phyloP scores from a whole-genome alignment of 2,888 invertebrate genomes.

The Rambutsinella grinnellia region DNA sequence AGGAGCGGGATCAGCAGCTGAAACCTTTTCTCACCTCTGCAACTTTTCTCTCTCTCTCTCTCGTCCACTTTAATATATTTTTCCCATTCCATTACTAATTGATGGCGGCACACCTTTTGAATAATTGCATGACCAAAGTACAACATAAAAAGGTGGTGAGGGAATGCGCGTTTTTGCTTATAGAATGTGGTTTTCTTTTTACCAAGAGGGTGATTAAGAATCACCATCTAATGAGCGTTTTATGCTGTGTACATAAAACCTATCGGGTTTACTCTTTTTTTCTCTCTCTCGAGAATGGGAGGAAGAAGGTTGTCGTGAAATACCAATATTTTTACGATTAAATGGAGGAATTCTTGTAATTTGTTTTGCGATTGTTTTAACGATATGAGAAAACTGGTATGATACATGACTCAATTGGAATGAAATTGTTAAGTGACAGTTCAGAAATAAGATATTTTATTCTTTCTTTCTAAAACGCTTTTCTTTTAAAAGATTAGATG shows the following conservation, averaged over 20 bases:
- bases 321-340: too few species aligned
- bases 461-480: background rate
- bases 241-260: background rate
- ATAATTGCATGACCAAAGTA: slow-evolving; percentile 50
- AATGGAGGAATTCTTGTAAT: too few species aligned
- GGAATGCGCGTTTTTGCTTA: slow-evolving; percentile 12
- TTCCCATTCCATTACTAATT: slow-evolving; percentile 52
- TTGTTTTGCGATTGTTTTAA: too few species aligned
- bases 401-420: too few species aligned
- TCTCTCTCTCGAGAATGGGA: too few species aligned
- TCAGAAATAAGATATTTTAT: background rate
- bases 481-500: background rate
- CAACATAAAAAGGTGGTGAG: background rate
- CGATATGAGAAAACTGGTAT: too few species aligned
- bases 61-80: background rate
- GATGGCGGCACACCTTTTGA: slow-evolving; percentile 58
- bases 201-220: slow-evolving; percentile 34
- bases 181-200: background rate
- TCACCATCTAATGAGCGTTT: background rate
- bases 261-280: too few species aligned
- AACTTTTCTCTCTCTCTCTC: background rate
- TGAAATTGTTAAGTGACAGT: too few species aligned
- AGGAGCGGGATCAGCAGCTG: slow-evolving; percentile 41
- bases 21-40: slow-evolving; percentile 53
- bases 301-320: too few species aligned